Conservation (phyloP, 2,113 vertebrate species). For the Elanus axillaris region DNA sequence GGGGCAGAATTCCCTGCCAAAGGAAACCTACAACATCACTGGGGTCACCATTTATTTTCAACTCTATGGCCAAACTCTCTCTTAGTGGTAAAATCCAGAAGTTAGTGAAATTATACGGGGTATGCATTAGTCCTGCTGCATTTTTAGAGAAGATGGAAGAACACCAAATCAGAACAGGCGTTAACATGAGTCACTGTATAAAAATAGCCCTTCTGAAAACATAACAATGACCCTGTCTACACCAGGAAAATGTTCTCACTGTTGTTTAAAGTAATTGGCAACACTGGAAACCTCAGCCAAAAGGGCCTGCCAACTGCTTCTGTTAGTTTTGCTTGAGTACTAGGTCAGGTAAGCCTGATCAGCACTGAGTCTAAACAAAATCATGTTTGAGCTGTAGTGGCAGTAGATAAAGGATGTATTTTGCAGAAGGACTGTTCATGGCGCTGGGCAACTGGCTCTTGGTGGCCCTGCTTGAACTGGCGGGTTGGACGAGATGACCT, state of each 20-base stretch:
- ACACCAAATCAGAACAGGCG: conserved; percentile 19
- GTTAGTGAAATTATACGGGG: not conserved
- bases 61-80: not conserved
- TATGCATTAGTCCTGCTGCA: not conserved
- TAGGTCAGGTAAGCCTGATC: not conserved
- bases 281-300: not conserved
- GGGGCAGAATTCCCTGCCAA: not conserved
- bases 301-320: not conserved
- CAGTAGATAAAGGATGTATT: not conserved
- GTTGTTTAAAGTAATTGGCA: not conserved
- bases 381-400: not conserved
- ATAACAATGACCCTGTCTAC: conserved; percentile 50
- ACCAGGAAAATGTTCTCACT: conserved; percentile 55
- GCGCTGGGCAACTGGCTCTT: not conserved
- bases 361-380: not conserved
- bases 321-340: not conserved
- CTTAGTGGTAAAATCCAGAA: not conserved
- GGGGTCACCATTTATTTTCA: not conserved
- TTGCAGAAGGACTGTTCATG: not conserved
- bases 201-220: conserved; percentile 54
- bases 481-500: not conserved
- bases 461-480: not conserved
- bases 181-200: conserved; percentile 33
- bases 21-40: not conserved
- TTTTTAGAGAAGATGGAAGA: conserved; percentile 23